Base-by-base conservation (phyloP, 2,797 vertebrate species). In the Danio choprae region DNA sequence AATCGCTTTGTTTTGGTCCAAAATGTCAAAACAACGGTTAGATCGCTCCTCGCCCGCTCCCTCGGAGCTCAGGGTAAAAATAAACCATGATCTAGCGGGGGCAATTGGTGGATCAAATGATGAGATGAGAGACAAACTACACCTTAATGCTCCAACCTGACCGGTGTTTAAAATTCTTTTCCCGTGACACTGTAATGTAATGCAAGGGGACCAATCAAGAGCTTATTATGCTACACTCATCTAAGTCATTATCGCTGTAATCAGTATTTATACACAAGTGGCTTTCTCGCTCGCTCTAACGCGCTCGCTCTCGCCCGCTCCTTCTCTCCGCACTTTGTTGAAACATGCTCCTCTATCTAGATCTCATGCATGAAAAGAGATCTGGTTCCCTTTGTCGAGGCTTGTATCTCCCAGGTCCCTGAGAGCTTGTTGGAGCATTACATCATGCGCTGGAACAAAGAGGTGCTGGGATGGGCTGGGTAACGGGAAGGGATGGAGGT, bases 301-400 rank as follows among this genome's bases (percentile, higher is more conserved):
- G 38, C 53, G 6, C 36, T 78, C 82, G 80, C 20, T 20, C 38
- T 60, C 29, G n/a, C 74, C 81, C 72, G 72, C 59, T n/a, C 84
- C 4, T 15, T 78, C 68, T 79, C 86, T 87, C 85, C 74, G 85
- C 83, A 82, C 87, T 90, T 83, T 92, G 92, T 91, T 86, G 84
- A 88, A 92, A 93, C 92, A 91, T 88, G 92, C 84, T 88, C 83
- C 59, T 89, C 90, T 91, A 91, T 90, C 90, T 91, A 87, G 87
- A 92, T 91, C 87, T 91, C 85, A 88, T 90, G 89, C 91, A 89
- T 89, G 89, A 92, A 91, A 88, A 91, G 87, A 87, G 88, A 82
- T 90, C 88, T 90, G 87, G 86, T 87, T 87, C 86, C 88, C 89
- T 91, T 87, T 92, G 92, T 94, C 90, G 85, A 89, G 91, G 88